A percentile compares a stretch with the other conserved stretches of the same genome.
These are phyloP conservation scores for Melitaea athalia DNA, from an alignment of 2,888 invertebrate species.

Conservation along the genomic window DNA sequence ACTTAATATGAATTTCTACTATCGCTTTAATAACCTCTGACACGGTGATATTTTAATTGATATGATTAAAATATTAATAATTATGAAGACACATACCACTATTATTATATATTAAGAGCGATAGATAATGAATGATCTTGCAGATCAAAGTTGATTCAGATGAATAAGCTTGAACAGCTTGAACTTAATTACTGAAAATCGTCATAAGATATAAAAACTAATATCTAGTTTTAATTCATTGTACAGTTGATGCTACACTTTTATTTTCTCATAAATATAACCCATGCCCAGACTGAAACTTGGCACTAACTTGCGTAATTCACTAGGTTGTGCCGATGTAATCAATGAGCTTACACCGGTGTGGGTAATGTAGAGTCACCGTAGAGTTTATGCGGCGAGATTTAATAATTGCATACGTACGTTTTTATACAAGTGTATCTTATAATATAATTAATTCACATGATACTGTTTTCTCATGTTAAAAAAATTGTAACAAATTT, in stretches of 20 bases:
- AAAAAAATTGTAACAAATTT: too few species aligned
- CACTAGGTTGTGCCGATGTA: constrained; percentile 40
- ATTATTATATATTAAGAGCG: neutral
- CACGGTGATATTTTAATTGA: neutral
- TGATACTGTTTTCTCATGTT: neutral
- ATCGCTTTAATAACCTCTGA: constrained; percentile 2
- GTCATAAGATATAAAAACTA: neutral
- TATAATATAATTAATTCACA: neutral
- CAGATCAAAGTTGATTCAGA: neutral
- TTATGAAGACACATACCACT: neutral
- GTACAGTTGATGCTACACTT: neutral
- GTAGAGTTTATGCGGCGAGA: neutral
- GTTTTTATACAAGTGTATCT: too few species aligned
- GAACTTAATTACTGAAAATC: neutral
- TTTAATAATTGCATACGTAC: constrained; percentile 9
- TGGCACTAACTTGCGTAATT: constrained; percentile 47
- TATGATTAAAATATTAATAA: neutral
- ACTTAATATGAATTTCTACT: neutral
- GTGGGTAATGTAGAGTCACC: constrained; percentile 1
- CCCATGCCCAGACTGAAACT: constrained; percentile 34
- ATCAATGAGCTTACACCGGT: constrained; percentile 24
- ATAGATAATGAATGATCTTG: neutral
- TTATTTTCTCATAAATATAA: constrained; percentile 7
- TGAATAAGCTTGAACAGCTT: neutral
- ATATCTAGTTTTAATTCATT: neutral